Evolutionary conservation across 2,888 invertebrate species (phyloP).

Genomic region (Gortyna flavago): DNA sequence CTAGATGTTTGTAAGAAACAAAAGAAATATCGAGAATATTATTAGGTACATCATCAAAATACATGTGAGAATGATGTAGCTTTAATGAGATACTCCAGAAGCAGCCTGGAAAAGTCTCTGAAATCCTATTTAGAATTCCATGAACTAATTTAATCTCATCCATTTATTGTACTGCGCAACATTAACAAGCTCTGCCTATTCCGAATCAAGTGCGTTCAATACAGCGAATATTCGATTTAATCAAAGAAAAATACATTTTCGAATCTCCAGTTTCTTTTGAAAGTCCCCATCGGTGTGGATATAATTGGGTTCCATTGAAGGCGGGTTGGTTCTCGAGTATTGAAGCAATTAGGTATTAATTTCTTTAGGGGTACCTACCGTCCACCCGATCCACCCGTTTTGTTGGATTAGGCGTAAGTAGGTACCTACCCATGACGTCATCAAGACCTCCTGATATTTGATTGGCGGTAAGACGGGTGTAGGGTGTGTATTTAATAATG

Average conservation of each 20-base stretch:
- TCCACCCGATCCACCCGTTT: conserved; percentile 49
- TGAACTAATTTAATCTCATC: conserved; percentile 27
- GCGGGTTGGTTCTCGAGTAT: conserved; percentile 54
- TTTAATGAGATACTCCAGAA: background rate
- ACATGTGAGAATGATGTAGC: background rate
- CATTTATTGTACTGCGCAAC: conserved; percentile 27
- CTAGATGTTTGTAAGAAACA: background rate
- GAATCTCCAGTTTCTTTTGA: conserved; percentile 56
- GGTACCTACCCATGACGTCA: conserved; percentile 51
- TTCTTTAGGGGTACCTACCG: conserved; percentile 73
- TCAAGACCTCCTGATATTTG: conserved; percentile 39
- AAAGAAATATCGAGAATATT: background rate
- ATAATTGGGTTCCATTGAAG: conserved; percentile 72
- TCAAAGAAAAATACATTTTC: conserved; percentile 69
- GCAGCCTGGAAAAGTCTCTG: background rate
- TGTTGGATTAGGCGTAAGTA: conserved; percentile 57
- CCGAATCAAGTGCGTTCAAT: conserved; percentile 42
- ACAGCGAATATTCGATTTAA: conserved; percentile 64
- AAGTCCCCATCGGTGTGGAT: conserved; percentile 51
- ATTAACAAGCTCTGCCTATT: conserved; percentile 27
- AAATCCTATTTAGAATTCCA: conserved; percentile 15
- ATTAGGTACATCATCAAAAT: background rate
- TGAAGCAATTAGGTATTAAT: conserved; percentile 78
- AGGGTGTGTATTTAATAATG: conserved; percentile 27
- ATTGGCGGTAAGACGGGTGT: conserved; percentile 26